phyloP scores from a whole-genome alignment of 1,140 invertebrate genomes.

The Schlechtendalia chinensis region DNA sequence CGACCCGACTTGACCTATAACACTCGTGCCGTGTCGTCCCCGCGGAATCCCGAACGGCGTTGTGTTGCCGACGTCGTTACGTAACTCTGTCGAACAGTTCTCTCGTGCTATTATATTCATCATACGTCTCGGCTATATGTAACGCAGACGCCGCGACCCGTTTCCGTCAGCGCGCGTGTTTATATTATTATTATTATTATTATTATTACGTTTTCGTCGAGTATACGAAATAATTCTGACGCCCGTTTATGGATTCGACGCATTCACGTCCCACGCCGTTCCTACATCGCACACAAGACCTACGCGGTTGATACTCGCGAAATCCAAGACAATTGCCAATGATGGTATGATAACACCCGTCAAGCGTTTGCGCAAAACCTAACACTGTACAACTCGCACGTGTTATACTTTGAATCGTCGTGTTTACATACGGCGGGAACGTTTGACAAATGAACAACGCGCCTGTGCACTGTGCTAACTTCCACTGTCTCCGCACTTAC shows the following conservation, averaged over 20 bases:
- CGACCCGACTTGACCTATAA: slow-evolving; percentile 30
- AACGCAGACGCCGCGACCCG: neutral
- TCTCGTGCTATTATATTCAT: neutral
- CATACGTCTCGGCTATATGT: too few species aligned
- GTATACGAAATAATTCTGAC: neutral
- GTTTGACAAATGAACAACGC: too few species aligned
- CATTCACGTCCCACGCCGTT: neutral
- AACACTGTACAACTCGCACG: too few species aligned
- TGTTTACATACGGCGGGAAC: too few species aligned
- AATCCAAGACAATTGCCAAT: neutral
- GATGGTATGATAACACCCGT: neutral
- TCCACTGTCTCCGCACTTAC: too few species aligned
- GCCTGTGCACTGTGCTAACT: too few species aligned
- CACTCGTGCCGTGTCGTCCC: neutral
- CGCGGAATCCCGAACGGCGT: neutral
- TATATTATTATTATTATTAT: neutral
- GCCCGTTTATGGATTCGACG: neutral
- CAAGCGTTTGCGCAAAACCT: neutral
- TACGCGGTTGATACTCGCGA: neutral
- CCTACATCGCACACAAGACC: neutral
- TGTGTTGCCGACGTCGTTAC: neutral
- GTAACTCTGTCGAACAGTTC: neutral
- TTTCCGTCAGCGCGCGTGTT: neutral
- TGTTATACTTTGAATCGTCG: neutral
- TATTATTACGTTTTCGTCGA: too few species aligned